These are phyloP conservation scores for Leptinotarsa undecemlineata DNA, from an alignment of 1,140 invertebrate species.

Conservation along the genomic window DNA sequence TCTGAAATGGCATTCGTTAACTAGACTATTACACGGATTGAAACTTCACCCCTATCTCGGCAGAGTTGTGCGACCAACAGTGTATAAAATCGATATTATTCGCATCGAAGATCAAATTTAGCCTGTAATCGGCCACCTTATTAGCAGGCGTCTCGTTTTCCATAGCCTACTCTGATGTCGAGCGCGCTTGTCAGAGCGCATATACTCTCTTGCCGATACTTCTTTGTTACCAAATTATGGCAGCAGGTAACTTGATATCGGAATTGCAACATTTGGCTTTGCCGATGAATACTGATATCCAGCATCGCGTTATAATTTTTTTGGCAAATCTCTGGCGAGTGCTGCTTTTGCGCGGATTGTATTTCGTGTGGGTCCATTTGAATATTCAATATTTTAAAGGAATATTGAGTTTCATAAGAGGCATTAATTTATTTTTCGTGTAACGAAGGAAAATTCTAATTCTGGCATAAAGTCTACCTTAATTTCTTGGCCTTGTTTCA, in stretches of 20 bases:
- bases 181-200: conserved; percentile 46
- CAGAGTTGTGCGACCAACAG: conserved; percentile 31
- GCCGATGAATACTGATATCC: not conserved
- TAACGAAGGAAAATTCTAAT: too few relatives aligned
- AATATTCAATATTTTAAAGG: conserved; percentile 9
- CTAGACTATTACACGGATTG: not conserved
- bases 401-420: not conserved
- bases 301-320: conserved; percentile 37
- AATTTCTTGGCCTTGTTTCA: too few relatives aligned
- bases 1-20: too few relatives aligned
- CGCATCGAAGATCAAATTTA: conserved; percentile 45
- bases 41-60: not conserved
- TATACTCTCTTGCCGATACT: conserved; percentile 38
- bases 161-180: conserved; percentile 45
- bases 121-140: conserved; percentile 49
- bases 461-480: too few relatives aligned
- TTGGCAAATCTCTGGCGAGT: conserved; percentile 38
- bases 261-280: conserved; percentile 40
- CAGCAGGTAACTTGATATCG: conserved; percentile 36
- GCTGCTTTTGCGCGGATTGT: not conserved
- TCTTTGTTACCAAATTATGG: conserved; percentile 46
- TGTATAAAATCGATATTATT: conserved; percentile 44
- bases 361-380: not conserved
- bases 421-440: too few relatives aligned
- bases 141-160: conserved; percentile 45